Evolutionary conservation across 2,888 invertebrate genomes (phyloP).

Genomic region (Furcula furcula): DNA sequence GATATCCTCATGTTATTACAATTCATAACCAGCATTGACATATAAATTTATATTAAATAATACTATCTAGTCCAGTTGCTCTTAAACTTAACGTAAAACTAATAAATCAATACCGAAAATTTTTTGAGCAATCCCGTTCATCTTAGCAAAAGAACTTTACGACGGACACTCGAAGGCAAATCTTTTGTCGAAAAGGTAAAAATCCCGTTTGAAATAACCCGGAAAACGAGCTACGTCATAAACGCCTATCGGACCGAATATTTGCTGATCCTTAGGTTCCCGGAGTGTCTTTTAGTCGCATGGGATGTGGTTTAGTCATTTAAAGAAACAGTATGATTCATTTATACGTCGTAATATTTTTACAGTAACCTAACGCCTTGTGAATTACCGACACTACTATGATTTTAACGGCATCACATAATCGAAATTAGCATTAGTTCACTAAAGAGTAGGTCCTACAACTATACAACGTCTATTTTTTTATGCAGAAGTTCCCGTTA

Average conservation of each 20-base stretch:
- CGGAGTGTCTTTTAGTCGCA: conserved; percentile 13
- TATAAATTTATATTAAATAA: too few species aligned
- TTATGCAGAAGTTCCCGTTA: too few species aligned
- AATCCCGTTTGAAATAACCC: conserved; percentile 28
- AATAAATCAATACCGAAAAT: too few species aligned
- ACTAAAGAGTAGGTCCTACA: too few species aligned
- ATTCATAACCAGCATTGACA: too few species aligned
- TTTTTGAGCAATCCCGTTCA: too few species aligned
- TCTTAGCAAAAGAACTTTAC: conserved; percentile 16
- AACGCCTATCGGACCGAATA: conserved; percentile 28
- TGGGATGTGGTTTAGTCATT: conserved; percentile 12
- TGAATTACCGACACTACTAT: conserved; percentile 5
- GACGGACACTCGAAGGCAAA: conserved; percentile 19
- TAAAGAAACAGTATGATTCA: conserved; percentile 10
- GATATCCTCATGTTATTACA: too few species aligned
- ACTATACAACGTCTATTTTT: too few species aligned
- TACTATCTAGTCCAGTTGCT: too few species aligned
- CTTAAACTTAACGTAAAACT: too few species aligned
- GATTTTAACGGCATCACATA: too few species aligned
- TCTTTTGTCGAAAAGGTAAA: conserved; percentile 31
- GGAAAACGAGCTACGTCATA: conserved; percentile 31
- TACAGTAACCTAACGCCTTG: not conserved
- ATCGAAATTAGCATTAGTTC: too few species aligned
- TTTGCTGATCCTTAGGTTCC: conserved; percentile 25
- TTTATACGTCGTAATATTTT: conserved; percentile 1